A percentile compares a stretch with the other conserved stretches of the same genome.
Conservation (phyloP, 2,888 invertebrate genomes). For the Zhuqinia jingwanae region DNA sequence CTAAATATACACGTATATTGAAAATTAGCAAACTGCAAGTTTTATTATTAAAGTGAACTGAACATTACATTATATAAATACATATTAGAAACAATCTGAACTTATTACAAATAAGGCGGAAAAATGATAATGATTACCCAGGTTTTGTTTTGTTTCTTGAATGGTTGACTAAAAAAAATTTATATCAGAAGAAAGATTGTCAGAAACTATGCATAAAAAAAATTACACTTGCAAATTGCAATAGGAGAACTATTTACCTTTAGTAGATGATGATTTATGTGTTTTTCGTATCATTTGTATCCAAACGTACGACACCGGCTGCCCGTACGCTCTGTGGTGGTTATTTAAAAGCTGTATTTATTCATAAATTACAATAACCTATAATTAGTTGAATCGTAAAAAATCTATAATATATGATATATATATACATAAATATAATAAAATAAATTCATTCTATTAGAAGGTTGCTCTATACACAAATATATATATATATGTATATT, state of each 20-base stretch:
- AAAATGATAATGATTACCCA: conserved; percentile 14
- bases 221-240: background rate
- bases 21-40: conserved; percentile 39
- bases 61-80: conserved; percentile 47
- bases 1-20: conserved; percentile 6
- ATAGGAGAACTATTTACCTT: background rate
- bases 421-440: conserved; percentile 16
- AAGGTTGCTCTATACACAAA: conserved; percentile 12
- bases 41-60: conserved; percentile 63
- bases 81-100: conserved; percentile 65
- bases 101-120: conserved; percentile 62
- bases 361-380: conserved; percentile 7
- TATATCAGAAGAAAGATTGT: conserved; percentile 47
- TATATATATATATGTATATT: background rate
- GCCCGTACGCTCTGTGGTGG: conserved; percentile 59
- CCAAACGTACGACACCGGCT: conserved; percentile 67
- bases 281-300: conserved; percentile 33
- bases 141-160: conserved; percentile 42
- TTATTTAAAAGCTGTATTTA: conserved; percentile 59
- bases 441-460: conserved; percentile 36
- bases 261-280: background rate
- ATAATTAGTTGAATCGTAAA: background rate
- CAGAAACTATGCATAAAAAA: conserved; percentile 30
- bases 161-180: conserved; percentile 27
- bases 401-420: conserved; percentile 25